These are phyloP conservation scores for Sebastes kiyomatsui DNA, from an alignment of 2,797 vertebrate species.

Conservation along the genomic window DNA sequence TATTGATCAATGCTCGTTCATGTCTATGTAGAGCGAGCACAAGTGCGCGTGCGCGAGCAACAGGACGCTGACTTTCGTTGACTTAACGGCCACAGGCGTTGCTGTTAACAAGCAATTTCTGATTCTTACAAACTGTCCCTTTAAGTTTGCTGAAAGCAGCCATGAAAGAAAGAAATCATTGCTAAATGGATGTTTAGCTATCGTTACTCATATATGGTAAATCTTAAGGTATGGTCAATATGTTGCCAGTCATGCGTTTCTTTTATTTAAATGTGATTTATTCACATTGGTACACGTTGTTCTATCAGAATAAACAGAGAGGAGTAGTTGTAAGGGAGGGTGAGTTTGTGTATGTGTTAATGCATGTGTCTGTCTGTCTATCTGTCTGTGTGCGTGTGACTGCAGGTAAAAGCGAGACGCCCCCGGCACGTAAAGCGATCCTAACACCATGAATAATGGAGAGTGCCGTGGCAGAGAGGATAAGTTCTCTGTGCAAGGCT, in stretches of 20 bases:
- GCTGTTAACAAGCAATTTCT: too few relatives aligned
- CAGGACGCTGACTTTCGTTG: too few relatives aligned
- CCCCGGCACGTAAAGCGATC: slow-evolving; percentile 91
- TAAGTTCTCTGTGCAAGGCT: slow-evolving; percentile 84
- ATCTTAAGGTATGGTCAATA: neutral
- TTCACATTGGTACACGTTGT: neutral
- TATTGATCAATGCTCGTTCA: rapidly evolving
- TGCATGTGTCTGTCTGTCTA: neutral
- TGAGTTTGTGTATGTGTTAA: neutral
- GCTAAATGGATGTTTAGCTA: neutral
- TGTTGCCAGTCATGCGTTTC: neutral
- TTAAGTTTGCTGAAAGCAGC: neutral
- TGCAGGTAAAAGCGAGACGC: slow-evolving; percentile 81
- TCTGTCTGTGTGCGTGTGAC: slow-evolving; percentile 48
- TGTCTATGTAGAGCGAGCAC: too few relatives aligned
- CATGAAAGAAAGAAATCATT: slow-evolving; percentile 5
- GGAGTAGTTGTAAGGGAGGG: slow-evolving; percentile 11
- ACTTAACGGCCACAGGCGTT: too few relatives aligned
- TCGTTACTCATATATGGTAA: neutral
- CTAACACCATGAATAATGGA: slow-evolving; percentile 95
- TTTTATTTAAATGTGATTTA: slow-evolving; percentile 20
- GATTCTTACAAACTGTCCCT: too few relatives aligned
- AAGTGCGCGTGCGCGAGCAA: too few relatives aligned
- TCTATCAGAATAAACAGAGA: slow-evolving; percentile 8
- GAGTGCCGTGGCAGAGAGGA: slow-evolving; percentile 80